A percentile compares a stretch with the other conserved stretches of the same genome.
Evolutionary conservation across 2,888 invertebrate genomes (phyloP).

Genomic region (Melolontha melolontha): DNA sequence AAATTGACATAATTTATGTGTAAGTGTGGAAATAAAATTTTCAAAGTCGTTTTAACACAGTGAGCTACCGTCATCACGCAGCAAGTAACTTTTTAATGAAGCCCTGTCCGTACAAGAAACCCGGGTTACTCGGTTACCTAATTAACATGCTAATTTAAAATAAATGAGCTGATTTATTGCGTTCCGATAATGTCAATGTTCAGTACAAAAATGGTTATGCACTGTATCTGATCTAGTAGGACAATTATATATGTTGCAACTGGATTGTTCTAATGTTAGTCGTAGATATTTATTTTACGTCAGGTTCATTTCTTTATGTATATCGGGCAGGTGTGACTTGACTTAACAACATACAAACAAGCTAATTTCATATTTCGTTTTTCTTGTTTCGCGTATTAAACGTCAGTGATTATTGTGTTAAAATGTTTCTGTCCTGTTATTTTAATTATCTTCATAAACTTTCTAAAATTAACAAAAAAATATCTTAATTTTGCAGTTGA

Average conservation of each 20-base stretch:
- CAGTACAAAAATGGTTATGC: conserved; percentile 38
- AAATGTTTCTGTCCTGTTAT: too few relatives aligned
- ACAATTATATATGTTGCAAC: conserved; percentile 26
- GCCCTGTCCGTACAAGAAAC: conserved; percentile 8
- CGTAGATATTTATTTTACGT: too few relatives aligned
- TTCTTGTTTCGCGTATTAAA: too few relatives aligned
- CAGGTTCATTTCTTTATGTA: too few relatives aligned
- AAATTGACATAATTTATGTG: conserved; percentile 44
- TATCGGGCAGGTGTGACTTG: too few relatives aligned
- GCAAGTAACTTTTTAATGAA: conserved; percentile 49
- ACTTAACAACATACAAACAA: too few relatives aligned
- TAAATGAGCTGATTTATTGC: conserved; percentile 48
- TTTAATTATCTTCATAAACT: conserved; percentile 1
- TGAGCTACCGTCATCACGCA: conserved; percentile 46
- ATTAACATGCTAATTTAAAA: conserved; percentile 51
- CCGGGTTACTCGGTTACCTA: conserved; percentile 45
- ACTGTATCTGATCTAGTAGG: conserved; percentile 34
- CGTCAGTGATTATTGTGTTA: too few relatives aligned
- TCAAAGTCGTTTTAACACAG: conserved; percentile 37
- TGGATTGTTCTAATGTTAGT: too few relatives aligned
- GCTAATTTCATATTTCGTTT: too few relatives aligned
- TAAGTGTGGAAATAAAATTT: conserved; percentile 37
- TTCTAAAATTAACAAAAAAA: conserved; percentile 17
- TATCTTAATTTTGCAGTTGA: conserved; percentile 3
- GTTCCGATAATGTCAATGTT: conserved; percentile 47